Conservation (phyloP, 2,888 invertebrate species). For the Neuroscelio doddi region DNA sequence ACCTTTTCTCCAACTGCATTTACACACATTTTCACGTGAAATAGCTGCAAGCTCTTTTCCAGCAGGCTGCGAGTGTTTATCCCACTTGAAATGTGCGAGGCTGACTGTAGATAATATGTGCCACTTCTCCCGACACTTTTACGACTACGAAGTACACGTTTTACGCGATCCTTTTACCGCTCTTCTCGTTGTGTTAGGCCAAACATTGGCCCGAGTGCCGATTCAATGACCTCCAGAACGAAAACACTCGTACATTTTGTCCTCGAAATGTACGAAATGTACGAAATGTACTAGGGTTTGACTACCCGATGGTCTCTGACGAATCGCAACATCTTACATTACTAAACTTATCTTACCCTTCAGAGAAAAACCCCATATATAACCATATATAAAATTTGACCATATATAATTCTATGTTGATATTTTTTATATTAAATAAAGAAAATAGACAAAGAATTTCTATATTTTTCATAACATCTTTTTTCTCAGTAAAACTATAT, state of each 20-base stretch:
- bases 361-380: no score
- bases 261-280: no score
- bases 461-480: no score
- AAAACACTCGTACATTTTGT: conserved; percentile 27
- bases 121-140: conserved; percentile 33
- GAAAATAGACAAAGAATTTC: no score
- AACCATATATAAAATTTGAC: no score
- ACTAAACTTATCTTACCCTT: no score
- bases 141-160: conserved; percentile 18
- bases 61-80: conserved; percentile 21
- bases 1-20: conserved; percentile 1
- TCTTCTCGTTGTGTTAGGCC: conserved; percentile 15
- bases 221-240: conserved; percentile 19
- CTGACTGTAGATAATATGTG: conserved; percentile 42
- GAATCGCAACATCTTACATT: no score
- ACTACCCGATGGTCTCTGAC: no score
- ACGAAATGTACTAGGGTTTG: no score
- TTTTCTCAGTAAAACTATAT: no score
- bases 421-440: no score
- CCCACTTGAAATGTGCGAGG: conserved; percentile 34
- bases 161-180: conserved; percentile 35
- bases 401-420: no score
- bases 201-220: conserved; percentile 20
- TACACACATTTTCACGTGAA: conserved; percentile 4
- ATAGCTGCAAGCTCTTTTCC: conserved; percentile 6